Evolutionary conservation across 92 coral and sea anemone genomes (phyloP), one percentile per base, ranked within the genome.

Genomic region (Phymanthus crucifer): DNA sequence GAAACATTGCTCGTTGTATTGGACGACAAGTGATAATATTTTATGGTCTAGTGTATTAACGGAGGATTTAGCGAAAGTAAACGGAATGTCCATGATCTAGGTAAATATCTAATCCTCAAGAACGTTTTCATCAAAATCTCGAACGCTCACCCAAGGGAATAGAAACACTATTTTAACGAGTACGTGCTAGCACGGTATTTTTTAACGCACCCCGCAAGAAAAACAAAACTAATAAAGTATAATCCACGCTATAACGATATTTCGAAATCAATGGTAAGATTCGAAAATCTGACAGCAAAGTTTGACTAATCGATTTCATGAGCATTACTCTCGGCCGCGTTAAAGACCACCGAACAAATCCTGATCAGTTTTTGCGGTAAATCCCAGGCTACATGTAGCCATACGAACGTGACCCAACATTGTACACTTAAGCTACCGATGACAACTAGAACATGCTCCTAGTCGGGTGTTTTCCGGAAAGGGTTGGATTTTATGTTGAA

Each of bases 401-500:
- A 69, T 12, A 69, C 46, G 73, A 69, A 77, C 81, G 81, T 77
- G 81, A 77, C 81, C 72, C 64, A 58, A 32, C 26, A 76, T 76
- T 58, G 68, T 77, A 64, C 10, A 75, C 81, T 65, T 38, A 19
- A n/a, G 54, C 64, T 65, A 77, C 72, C 72, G 81, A 77, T 77
- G 81, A 77, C 81, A 77, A 76, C 57, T 61, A 61, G 29, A 77
- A 77, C 40, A 43, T 72, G 81, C 36, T 57, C 65, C 1, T 52
- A 77, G 29, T 61, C 43, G 61, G 54, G 13, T 77, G 57, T 24
- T 56, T 69, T 34, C 29, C 73, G 73, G 73, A 69, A 23, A 69
- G 35, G 73, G 40, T 69, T 69, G 47, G 5, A 14, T 69, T 17
- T 38, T 18, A 18, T 23, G 73, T 69, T 69, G 40, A 69, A 69